phyloP scores from a whole-genome alignment of 2,888 invertebrate species.

The Hyalella azteca region DNA sequence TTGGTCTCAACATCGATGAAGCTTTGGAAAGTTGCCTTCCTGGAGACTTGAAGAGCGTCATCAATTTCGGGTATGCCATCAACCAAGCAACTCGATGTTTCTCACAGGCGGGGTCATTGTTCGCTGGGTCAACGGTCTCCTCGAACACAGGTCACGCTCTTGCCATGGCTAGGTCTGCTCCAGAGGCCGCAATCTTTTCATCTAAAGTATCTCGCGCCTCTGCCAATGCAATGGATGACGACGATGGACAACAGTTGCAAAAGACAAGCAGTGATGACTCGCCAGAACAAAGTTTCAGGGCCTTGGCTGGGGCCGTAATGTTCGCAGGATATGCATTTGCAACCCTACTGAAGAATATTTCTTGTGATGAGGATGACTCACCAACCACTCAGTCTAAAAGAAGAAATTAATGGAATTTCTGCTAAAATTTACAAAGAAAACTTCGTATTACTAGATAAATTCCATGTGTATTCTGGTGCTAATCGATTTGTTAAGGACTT shows the following conservation, averaged over 20 bases:
- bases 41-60: not conserved
- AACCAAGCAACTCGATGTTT: not conserved
- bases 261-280: not conserved
- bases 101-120: no score
- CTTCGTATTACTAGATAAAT: no score
- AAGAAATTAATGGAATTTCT: no score
- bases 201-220: not conserved
- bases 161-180: not conserved
- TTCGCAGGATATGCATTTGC: not conserved
- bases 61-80: not conserved
- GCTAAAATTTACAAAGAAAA: no score
- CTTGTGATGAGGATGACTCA: not conserved
- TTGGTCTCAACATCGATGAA: not conserved
- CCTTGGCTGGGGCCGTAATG: not conserved
- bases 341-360: not conserved
- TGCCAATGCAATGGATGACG: no score
- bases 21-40: conserved; percentile 2
- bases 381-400: no score
- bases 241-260: not conserved
- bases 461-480: no score
- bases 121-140: not conserved
- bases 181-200: not conserved
- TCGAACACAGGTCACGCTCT: not conserved
- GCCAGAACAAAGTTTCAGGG: not conserved
- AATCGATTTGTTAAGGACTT: no score